phyloP scores from a whole-genome alignment of 2,797 vertebrate genomes.

The Enteromius treurensis region DNA sequence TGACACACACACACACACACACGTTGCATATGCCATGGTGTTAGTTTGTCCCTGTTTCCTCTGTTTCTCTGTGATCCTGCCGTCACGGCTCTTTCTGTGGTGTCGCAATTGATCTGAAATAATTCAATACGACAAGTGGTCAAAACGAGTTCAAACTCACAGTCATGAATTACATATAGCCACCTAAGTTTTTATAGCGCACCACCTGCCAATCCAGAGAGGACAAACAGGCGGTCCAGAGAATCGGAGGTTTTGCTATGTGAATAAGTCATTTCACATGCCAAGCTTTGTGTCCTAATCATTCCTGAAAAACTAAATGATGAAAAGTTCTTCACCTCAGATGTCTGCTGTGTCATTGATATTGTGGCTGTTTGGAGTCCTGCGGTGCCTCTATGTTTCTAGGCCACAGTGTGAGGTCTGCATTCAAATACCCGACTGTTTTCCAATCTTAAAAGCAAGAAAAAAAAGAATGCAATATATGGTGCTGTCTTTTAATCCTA shows the following conservation, averaged over 20 bases:
- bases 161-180: neutral
- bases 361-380: constrained; percentile 55
- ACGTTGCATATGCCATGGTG: constrained; percentile 57
- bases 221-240: constrained; percentile 39
- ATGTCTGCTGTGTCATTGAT: constrained; percentile 61
- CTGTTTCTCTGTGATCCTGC: constrained; percentile 55
- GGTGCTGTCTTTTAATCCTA: neutral
- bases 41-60: constrained; percentile 50
- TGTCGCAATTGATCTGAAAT: constrained; percentile 29
- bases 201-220: constrained; percentile 38
- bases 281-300: constrained; percentile 49
- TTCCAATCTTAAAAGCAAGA: neutral
- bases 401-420: constrained; percentile 13
- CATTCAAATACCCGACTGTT: constrained; percentile 7
- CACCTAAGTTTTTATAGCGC: constrained; percentile 9
- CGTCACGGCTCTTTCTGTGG: constrained; percentile 13
- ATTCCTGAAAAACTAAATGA: constrained; percentile 34
- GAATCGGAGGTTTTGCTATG: constrained; percentile 49
- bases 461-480: neutral
- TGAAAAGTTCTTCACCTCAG: constrained; percentile 31
- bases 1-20: constrained; percentile 63
- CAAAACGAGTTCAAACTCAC: constrained; percentile 15
- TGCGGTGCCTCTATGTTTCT: constrained; percentile 29
- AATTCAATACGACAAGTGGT: constrained; percentile 35
- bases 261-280: constrained; percentile 29